phyloP scores from a whole-genome alignment of 2,797 vertebrate genomes.

The Lepilemur septentrionalis region DNA sequence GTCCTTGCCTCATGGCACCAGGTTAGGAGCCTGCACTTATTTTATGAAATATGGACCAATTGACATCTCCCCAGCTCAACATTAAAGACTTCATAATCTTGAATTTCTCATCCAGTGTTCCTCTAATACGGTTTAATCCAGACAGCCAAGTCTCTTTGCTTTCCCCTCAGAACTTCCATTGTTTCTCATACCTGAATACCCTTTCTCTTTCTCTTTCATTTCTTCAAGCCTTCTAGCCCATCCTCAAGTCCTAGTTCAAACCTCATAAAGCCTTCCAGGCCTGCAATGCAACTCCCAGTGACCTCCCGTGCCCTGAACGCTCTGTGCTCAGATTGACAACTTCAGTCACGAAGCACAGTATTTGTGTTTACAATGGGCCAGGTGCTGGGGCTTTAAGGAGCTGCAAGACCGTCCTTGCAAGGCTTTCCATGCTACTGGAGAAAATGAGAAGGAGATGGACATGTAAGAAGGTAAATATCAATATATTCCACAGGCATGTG shows the following conservation, averaged over 20 bases:
- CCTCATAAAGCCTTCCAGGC: neutral
- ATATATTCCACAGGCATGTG: too few species aligned
- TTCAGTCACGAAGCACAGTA: neutral
- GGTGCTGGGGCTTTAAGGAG: neutral
- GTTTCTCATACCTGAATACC: neutral
- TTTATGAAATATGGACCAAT: neutral
- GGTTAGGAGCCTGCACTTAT: neutral
- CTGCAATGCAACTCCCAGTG: neutral
- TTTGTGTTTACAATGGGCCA: neutral
- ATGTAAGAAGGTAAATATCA: neutral
- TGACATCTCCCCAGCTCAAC: neutral
- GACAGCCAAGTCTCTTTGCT: neutral
- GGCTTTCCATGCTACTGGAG: neutral
- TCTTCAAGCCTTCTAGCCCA: neutral
- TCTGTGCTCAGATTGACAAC: neutral
- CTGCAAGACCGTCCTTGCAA: neutral
- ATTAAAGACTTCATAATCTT: neutral
- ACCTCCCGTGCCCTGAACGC: neutral
- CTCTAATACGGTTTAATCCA: neutral
- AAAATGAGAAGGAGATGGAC: neutral
- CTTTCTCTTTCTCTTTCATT: neutral
- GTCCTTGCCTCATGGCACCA: neutral
- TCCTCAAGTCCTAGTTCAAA: neutral
- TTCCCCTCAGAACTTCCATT: neutral
- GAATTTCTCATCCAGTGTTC: neutral